Evolutionary conservation across 2,113 vertebrate species (phyloP).

Genomic region (Leucoraja erinaceus): DNA sequence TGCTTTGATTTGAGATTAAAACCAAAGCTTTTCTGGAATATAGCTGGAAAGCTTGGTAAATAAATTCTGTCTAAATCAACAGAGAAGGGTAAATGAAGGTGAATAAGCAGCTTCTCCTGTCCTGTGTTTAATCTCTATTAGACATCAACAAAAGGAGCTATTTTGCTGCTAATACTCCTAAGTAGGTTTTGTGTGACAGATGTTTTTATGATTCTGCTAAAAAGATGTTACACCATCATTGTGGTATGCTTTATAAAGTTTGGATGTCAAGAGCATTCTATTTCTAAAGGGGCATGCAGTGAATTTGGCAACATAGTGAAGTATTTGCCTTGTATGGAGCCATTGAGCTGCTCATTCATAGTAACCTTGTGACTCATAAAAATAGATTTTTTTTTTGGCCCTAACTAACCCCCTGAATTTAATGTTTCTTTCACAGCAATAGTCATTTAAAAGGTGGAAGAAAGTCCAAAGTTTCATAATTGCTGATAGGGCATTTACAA

Average conservation of each 20-base stretch:
- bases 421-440: neutral
- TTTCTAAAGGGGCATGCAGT: slow-evolving; percentile 26
- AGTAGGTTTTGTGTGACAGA: neutral
- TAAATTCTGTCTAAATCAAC: neutral
- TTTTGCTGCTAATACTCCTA: neutral
- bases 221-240: slow-evolving; percentile 20
- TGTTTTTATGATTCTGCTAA: slow-evolving; percentile 24
- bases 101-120: neutral
- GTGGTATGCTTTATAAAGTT: slow-evolving; percentile 21
- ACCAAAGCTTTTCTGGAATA: slow-evolving; percentile 27
- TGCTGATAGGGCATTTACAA: neutral
- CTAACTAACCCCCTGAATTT: neutral
- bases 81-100: neutral
- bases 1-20: neutral
- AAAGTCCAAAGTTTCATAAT: neutral
- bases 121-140: neutral
- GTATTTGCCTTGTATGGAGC: slow-evolving; percentile 26
- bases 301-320: slow-evolving; percentile 9
- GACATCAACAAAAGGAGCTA: neutral
- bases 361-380: slow-evolving; percentile 25
- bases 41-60: slow-evolving; percentile 2
- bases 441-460: neutral
- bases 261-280: neutral
- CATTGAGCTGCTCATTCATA: slow-evolving; percentile 17
- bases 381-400: neutral